These are phyloP conservation scores for Anomalospiza imberbis DNA, from an alignment of 2,797 vertebrate genomes.

Conservation along the genomic window DNA sequence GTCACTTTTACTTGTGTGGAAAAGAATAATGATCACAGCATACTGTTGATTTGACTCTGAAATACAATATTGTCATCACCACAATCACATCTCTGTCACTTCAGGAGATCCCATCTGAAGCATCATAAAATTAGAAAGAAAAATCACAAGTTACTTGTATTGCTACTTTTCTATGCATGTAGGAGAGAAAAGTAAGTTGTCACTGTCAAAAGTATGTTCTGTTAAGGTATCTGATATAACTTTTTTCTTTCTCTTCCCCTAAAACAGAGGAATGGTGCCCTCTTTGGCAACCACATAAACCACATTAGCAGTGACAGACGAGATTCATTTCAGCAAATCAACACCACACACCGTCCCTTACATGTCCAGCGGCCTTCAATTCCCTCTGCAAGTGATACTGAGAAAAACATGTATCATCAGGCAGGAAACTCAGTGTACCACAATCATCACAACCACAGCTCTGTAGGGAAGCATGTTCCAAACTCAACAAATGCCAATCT, in stretches of 20 bases:
- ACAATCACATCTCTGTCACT: slow-evolving; percentile 3
- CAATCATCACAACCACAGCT: slow-evolving; percentile 88
- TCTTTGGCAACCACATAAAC: slow-evolving; percentile 96
- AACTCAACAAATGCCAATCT: slow-evolving; percentile 99
- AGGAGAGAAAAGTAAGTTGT: slow-evolving; percentile 26
- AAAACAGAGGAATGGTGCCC: slow-evolving; percentile 92
- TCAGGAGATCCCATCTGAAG: slow-evolving; percentile 16
- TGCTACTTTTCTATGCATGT: slow-evolving; percentile 38
- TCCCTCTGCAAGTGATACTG: slow-evolving; percentile 87
- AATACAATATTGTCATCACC: not conserved
- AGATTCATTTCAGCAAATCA: slow-evolving; percentile 91
- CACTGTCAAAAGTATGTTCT: not conserved
- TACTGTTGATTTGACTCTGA: not conserved
- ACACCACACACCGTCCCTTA: slow-evolving; percentile 94
- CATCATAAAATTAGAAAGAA: slow-evolving; percentile 26
- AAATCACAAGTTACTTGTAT: slow-evolving; percentile 28
- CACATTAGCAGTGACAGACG: slow-evolving; percentile 90
- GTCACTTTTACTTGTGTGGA: not conserved
- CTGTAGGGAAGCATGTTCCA: slow-evolving; percentile 86
- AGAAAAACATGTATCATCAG: slow-evolving; percentile 84
- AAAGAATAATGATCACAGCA: slow-evolving; percentile 5
- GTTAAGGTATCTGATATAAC: not conserved
- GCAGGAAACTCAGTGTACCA: slow-evolving; percentile 82
- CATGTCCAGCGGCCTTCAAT: slow-evolving; percentile 85
- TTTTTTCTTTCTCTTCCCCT: slow-evolving; percentile 72